These are phyloP conservation scores for Lophotis ruficrista DNA, from an alignment of 2,113 vertebrate genomes.

Conservation along the genomic window DNA sequence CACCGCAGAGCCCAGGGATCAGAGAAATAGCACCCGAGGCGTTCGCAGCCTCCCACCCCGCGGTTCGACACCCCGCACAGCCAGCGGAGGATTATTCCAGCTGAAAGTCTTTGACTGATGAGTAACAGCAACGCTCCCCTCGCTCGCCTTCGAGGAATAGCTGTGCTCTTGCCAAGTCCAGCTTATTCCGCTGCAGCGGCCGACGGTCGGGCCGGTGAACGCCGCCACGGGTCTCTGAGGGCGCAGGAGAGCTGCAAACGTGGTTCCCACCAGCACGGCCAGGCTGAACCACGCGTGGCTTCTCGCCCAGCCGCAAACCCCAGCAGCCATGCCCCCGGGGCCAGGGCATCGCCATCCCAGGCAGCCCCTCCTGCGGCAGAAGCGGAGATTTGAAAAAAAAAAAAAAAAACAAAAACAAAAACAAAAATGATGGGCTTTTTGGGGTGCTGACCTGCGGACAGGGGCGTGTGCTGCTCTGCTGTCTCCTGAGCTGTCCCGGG, in stretches of 20 bases:
- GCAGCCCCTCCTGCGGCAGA: not conserved
- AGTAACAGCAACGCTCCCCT: not conserved
- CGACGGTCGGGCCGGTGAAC: rapidly evolving
- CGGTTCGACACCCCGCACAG: rapidly evolving
- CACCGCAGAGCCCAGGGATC: rapidly evolving
- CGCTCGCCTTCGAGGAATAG: not conserved
- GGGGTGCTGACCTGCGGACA: not conserved
- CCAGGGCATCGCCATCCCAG: not conserved
- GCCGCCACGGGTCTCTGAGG: rapidly evolving
- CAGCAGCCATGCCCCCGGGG: not conserved
- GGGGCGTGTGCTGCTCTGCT: not conserved
- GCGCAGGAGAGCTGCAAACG: rapidly evolving
- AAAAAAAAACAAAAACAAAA: too few relatives aligned
- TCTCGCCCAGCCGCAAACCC: not conserved
- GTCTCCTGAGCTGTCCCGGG: not conserved
- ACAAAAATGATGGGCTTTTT: not conserved
- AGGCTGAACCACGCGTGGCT: not conserved
- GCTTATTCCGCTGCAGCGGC: not conserved
- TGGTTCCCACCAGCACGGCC: not conserved
- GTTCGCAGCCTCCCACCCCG: not conserved
- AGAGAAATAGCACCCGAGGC: not conserved
- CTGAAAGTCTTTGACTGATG: slow-evolving; percentile 52
- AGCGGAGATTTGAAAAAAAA: not conserved
- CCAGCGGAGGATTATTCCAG: not conserved
- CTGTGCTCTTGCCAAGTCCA: slow-evolving; percentile 23